These are phyloP conservation scores for Hymenochirus boettgeri DNA, from an alignment of 2,113 vertebrate species.

Conservation along the genomic window DNA sequence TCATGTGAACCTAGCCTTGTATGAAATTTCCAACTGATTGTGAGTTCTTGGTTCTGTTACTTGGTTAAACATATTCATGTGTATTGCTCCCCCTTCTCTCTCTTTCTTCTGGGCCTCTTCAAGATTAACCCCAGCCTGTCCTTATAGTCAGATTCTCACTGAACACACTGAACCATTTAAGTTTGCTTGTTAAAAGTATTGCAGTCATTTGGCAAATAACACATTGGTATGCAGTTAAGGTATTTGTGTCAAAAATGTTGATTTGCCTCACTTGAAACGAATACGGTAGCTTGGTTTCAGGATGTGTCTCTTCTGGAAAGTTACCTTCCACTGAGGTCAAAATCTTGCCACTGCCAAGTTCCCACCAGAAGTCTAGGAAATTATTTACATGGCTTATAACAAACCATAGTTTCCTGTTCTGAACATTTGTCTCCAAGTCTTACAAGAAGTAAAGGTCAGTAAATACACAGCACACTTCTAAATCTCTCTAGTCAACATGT, in stretches of 20 bases:
- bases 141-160: neutral
- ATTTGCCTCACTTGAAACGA: constrained; percentile 53
- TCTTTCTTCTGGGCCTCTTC: neutral
- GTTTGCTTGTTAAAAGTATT: constrained; percentile 51
- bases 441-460: constrained; percentile 45
- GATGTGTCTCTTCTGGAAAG: constrained; percentile 61
- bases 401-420: constrained; percentile 67
- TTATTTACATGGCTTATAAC: constrained; percentile 69
- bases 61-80: too few species aligned
- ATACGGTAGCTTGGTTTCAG: constrained; percentile 52
- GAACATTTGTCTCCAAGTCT: constrained; percentile 51
- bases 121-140: neutral
- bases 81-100: neutral
- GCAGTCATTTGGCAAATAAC: constrained; percentile 50
- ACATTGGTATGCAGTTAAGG: constrained; percentile 50
- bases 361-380: constrained; percentile 67
- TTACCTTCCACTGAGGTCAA: constrained; percentile 58
- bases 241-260: constrained; percentile 56
- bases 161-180: constrained; percentile 16
- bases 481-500: constrained; percentile 13
- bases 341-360: constrained; percentile 63
- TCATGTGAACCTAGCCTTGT: too few species aligned
- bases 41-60: too few species aligned
- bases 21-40: too few species aligned
- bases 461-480: constrained; percentile 41